Evolutionary conservation across 2,797 vertebrate genomes (phyloP).

Genomic region (Intellagama lesueurii): DNA sequence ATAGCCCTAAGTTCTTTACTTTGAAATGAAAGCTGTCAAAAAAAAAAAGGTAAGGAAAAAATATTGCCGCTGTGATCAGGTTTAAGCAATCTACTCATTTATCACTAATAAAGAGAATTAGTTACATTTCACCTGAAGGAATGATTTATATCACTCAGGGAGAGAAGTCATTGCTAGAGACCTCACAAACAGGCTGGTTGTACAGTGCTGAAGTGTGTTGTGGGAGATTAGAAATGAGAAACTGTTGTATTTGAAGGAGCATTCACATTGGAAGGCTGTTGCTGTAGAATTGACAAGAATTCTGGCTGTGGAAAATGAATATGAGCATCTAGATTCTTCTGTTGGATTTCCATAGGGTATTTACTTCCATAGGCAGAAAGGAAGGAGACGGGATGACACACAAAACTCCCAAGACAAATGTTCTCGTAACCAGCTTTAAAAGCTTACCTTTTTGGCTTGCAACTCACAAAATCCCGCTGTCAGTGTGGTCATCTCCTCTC

Average conservation of each 20-base stretch:
- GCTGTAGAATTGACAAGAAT: constrained; percentile 59
- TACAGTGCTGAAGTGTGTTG: constrained; percentile 36
- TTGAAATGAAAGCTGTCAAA: constrained; percentile 50
- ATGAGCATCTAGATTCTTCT: neutral
- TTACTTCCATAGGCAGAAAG: neutral
- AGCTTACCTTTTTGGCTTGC: no score
- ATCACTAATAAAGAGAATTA: constrained; percentile 52
- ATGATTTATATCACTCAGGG: constrained; percentile 41
- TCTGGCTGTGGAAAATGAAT: constrained; percentile 26
- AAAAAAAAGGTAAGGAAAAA: neutral
- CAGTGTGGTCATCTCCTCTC: no score
- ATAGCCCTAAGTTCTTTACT: constrained; percentile 50
- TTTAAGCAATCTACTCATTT: constrained; percentile 51
- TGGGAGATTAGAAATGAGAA: constrained; percentile 38
- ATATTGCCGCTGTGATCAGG: constrained; percentile 31
- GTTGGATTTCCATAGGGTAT: neutral
- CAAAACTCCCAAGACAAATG: no score
- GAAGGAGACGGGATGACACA: no score
- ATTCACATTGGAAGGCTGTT: constrained; percentile 62
- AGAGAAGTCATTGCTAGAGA: constrained; percentile 22
- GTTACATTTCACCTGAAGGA: constrained; percentile 46
- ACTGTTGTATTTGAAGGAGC: constrained; percentile 56
- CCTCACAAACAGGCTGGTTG: constrained; percentile 44
- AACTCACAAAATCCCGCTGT: no score
- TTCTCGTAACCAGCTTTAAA: no score